phyloP scores from a whole-genome alignment of 2,113 vertebrate species.

The Chaenogobius annularis region DNA sequence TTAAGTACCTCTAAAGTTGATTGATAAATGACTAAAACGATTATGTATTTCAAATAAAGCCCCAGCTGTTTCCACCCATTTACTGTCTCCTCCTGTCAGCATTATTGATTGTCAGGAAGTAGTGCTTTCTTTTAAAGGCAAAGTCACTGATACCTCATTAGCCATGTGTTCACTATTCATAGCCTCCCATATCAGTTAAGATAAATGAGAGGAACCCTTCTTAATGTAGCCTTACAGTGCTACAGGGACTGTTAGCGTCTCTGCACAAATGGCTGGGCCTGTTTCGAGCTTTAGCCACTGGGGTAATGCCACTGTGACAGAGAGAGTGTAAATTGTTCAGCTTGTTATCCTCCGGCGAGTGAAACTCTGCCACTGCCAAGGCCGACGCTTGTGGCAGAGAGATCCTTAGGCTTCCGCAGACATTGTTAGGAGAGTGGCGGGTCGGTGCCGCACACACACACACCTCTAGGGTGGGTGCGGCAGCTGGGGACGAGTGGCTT shows the following conservation, averaged over 20 bases:
- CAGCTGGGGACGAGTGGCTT: constrained; percentile 47
- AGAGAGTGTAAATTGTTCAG: constrained; percentile 64
- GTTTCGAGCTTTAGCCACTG: constrained; percentile 40
- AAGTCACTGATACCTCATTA: constrained; percentile 14
- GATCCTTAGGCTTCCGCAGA: constrained; percentile 59
- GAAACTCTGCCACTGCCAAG: constrained; percentile 64
- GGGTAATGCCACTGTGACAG: constrained; percentile 57
- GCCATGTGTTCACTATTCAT: constrained; percentile 13
- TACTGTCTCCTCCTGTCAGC: constrained; percentile 1
- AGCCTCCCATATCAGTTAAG: constrained; percentile 13
- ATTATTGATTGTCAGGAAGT: constrained; percentile 8
- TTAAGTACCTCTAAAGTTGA: constrained; percentile 6
- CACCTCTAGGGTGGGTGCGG: constrained; percentile 21
- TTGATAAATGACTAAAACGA: constrained; percentile 11
- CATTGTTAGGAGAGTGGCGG: constrained; percentile 59
- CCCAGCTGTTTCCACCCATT: constrained; percentile 7
- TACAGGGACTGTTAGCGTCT: constrained; percentile 8
- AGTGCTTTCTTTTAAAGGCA: constrained; percentile 3
- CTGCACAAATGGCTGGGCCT: constrained; percentile 36
- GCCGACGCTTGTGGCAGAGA: constrained; percentile 56
- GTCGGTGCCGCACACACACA: constrained; percentile 17
- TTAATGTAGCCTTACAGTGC: constrained; percentile 9
- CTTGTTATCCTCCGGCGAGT: constrained; percentile 68
- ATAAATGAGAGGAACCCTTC: constrained; percentile 25
- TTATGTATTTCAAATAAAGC: constrained; percentile 7